Base-by-base conservation (phyloP, 2,888 invertebrate genomes). In the Embidobia sp. region DNA sequence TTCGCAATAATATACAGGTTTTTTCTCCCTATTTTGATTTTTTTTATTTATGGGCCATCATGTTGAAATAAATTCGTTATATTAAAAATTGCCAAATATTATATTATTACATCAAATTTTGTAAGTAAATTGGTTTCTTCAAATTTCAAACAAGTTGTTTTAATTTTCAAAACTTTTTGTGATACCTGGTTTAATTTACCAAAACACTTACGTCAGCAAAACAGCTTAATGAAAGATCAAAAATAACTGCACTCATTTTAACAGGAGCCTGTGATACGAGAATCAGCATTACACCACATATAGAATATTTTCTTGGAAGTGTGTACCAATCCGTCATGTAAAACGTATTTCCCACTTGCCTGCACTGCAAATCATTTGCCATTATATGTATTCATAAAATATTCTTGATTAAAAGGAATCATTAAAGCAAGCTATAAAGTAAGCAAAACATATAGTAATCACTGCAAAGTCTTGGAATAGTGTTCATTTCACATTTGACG, bases 311-410 rank as follows among this genome's bases (percentile, higher is more conserved):
- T 4, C 8, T 33, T 3, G 57, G 57, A 19, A 69, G 10, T 33
- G 5, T 37, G 19, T 69, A 69, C 69, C 69, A 69, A 3, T 69
- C 44, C 1, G 69, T 57, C 49, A 59, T 42, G 13, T 69, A 69
- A 59, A 59, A 69, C 29, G 29, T 33, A 19, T 40, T 3, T 48
- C 69, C 69, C 8, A 69, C 49, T 59, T 69, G 48, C 49, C 22
- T 40, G 8, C 49, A 59, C 69, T 69, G 8, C 1, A 51, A 51
- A n/a, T 4, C n/a, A 8, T 37, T 22, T 37, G 5, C 6, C 11
- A 53, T 5, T 40, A n/a, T n/a, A n/a, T n/a, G n/a, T n/a, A n/a
- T n/a, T n/a, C n/a, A n/a, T n/a, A n/a, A n/a, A n/a, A n/a, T n/a
- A n/a, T n/a, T n/a, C n/a, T n/a, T n/a, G n/a, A n/a, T n/a, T n/a